These are phyloP conservation scores for Trilocha varians DNA, from an alignment of 2,888 invertebrate genomes.

Conservation along the genomic window DNA sequence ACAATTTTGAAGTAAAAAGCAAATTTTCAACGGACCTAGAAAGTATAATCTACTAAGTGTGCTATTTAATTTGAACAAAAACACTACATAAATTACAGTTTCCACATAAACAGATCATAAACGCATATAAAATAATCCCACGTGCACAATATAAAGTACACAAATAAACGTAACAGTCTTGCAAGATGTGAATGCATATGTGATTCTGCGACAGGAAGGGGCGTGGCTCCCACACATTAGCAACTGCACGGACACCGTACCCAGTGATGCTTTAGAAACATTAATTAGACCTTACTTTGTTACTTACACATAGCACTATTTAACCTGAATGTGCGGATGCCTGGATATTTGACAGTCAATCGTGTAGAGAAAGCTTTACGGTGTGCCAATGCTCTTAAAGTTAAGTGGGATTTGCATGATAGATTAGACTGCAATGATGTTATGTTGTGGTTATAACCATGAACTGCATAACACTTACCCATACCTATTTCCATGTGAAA, in stretches of 20 bases:
- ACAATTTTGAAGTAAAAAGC: too few species aligned
- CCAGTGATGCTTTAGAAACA: slow-evolving; percentile 18
- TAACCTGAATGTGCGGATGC: slow-evolving; percentile 17
- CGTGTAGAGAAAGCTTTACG: background rate
- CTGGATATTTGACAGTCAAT: background rate
- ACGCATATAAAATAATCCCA: background rate
- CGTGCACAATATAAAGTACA: background rate
- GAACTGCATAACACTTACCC: too few species aligned
- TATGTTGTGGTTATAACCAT: too few species aligned
- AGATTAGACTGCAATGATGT: too few species aligned
- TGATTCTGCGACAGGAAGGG: slow-evolving; percentile 53
- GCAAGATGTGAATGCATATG: slow-evolving; percentile 13
- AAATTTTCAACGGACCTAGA: too few species aligned
- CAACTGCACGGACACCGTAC: slow-evolving; percentile 38
- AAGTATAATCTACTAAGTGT: too few species aligned
- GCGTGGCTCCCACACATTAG: slow-evolving; percentile 51
- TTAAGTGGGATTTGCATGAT: too few species aligned
- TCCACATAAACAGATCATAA: too few species aligned
- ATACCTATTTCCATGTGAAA: too few species aligned
- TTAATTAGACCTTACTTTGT: slow-evolving; percentile 5
- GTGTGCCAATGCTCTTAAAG: background rate
- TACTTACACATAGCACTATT: slow-evolving; percentile 25
- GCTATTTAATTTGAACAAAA: background rate
- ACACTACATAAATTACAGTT: background rate
- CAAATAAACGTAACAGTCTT: background rate